Base-by-base conservation (phyloP, 2,113 vertebrate species). In the Tor tambroides region DNA sequence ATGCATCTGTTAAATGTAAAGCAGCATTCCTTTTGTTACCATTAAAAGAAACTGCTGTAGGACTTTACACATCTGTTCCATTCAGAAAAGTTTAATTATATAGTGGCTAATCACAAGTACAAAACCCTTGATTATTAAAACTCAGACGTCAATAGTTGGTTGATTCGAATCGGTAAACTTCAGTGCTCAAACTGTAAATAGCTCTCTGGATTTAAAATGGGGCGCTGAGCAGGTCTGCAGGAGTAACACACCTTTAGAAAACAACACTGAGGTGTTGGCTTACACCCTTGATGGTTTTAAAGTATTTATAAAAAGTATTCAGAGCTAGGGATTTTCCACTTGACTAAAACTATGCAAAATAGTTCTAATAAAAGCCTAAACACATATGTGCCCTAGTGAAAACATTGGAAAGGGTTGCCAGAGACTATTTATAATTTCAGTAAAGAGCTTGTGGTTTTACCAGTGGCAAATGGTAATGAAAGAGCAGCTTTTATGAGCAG, bases 1-100 rank as follows among this genome's bases (percentile, higher is more conserved):
- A 89, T 21, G 89, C 87, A 91, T 90, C 80, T 90, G 87, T 87
- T 91, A 84, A 80, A 88, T 88, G 87, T 71, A 85, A 89, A 43
- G 88, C 74, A 76, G 71, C 85, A 78, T 78, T 54, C n/a, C 46
- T 59, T 87, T 63, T 56, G 51, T 80, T 46, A n/a, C 23, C 63
- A 38, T 28, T 65, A 2, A 43, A 65, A n/a, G 21, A 26, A 26
- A 56, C 51, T 59, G 30, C 4, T 21, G 61, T 14, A 80, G 56
- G 77, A 26, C 23, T 80, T 81, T 21, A 69, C 6, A 51, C 80
- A 49, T 69, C 61, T 83, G 63, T 83, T 83, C 46, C 19, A 11
- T n/a, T 23, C 6, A 10, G 9, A 83, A 83, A 83, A 69, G 28
- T 21, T 23, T 19, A 83, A 69, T 21, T 71, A 51, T 49, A 69